phyloP scores from a whole-genome alignment of 2,888 invertebrate species.

The Mystacides longicornis region DNA sequence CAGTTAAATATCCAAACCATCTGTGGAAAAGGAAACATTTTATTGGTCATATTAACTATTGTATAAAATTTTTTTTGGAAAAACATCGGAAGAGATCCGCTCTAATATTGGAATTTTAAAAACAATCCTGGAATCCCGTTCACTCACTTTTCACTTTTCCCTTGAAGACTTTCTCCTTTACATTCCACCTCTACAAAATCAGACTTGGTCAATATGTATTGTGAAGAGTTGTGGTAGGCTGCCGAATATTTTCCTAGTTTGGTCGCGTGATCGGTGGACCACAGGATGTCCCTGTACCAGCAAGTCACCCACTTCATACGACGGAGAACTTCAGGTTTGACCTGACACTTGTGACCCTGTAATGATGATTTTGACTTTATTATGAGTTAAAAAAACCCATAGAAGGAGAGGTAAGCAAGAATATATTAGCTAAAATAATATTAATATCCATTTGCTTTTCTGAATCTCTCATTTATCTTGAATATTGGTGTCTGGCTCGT shows the following conservation, averaged over 20 bases:
- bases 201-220: slow-evolving; percentile 55
- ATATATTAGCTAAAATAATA: too few species aligned
- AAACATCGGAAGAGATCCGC: background rate
- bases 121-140: background rate
- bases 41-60: background rate
- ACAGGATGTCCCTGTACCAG: slow-evolving; percentile 60
- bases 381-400: background rate
- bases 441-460: too few species aligned
- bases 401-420: too few species aligned
- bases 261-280: slow-evolving; percentile 56
- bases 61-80: background rate
- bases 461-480: too few species aligned
- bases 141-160: background rate
- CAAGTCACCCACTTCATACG: slow-evolving; percentile 39
- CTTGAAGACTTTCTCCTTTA: slow-evolving; percentile 31
- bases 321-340: slow-evolving; percentile 33
- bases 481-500: too few species aligned
- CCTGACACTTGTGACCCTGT: slow-evolving; percentile 45
- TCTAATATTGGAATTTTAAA: background rate
- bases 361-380: background rate
- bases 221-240: slow-evolving; percentile 46
- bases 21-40: slow-evolving; percentile 28
- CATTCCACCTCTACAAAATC: slow-evolving; percentile 70
- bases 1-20: slow-evolving; percentile 63
- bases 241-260: slow-evolving; percentile 44